phyloP scores from a whole-genome alignment of 2,113 vertebrate species.

The Mus pahari region DNA sequence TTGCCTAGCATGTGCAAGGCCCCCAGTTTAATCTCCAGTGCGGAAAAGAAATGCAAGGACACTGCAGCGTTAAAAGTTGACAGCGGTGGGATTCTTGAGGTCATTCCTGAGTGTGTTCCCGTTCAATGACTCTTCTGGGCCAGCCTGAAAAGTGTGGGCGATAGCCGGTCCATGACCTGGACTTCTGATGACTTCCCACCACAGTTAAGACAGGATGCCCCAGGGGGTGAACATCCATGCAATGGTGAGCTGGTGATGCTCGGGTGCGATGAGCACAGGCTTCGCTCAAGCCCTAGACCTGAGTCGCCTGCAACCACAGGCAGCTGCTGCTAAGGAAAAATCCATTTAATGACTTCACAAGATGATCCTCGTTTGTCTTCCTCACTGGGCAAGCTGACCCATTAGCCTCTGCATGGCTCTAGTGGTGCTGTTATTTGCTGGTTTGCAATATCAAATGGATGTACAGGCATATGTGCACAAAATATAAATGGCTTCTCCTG shows the following conservation, averaged over 20 bases:
- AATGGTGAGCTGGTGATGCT: background rate
- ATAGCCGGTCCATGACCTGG: background rate
- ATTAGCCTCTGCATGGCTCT: background rate
- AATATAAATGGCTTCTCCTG: slow-evolving; percentile 30
- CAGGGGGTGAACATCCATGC: background rate
- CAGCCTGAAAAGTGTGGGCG: background rate
- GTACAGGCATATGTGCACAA: background rate
- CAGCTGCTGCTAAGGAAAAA: background rate
- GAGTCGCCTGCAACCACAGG: background rate
- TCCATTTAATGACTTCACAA: background rate
- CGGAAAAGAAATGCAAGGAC: background rate
- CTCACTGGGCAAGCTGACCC: background rate
- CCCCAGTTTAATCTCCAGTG: background rate
- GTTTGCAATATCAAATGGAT: slow-evolving; percentile 38
- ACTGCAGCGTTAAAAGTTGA: background rate
- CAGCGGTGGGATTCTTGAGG: background rate
- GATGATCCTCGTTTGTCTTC: background rate
- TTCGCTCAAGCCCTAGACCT: background rate
- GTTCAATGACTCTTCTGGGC: background rate
- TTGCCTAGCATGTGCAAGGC: background rate
- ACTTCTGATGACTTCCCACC: background rate
- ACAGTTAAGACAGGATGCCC: background rate
- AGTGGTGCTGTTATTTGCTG: slow-evolving; percentile 9
- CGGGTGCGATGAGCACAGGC: background rate
- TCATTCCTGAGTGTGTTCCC: background rate